Base-by-base conservation (phyloP, 2,888 invertebrate species). In the Dusona sp. region DNA sequence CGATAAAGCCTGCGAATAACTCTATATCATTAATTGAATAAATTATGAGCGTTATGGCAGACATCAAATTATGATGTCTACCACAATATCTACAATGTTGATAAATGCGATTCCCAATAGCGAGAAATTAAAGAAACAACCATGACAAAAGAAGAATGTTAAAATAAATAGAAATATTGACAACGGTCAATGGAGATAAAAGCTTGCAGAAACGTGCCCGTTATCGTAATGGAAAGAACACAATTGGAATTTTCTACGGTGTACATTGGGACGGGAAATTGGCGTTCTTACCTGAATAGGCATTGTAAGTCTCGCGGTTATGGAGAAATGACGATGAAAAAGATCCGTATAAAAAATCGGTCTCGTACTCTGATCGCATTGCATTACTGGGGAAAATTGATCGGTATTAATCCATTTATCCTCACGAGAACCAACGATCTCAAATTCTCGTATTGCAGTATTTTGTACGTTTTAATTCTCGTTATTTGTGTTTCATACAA, bases 351-450 rank as follows among this genome's bases (percentile, higher is more conserved):
- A 22, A 54, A 48, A 57, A 75, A 45, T 11, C 79, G 36, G 36
- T 86, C 83, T 42, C 51, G 42, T 3, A 83, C 68, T 19, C 68
- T 77, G 8, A 25, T 57, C 33, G 33, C 45, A 1, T 29, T 86
- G 74, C 79, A 45, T 79, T 84, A 79, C 74, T 84, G 86, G 78
- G 67, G 61, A 42, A 86, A 86, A 84, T 19, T 78, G 0, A 33
- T 81, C 22, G 84, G 84, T 4, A 16, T 86, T 3, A 84, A 84
- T 84, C 73, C 84, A 19, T 54, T 84, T 2, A 73, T 11, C 6
- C 19, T 86, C 1, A 68, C 78, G 57, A 68, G 74, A 29, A 65
- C 54, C 25, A 51, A 78, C 22, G 22, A 78, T 33, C 68, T 84
- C 13, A 29, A 74, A 22, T 75, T 75, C 22, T 84, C 86, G 29